A percentile compares a stretch with the other conserved stretches of the same genome.
phyloP scores from a whole-genome alignment of 1,140 invertebrate genomes.

The Homarus americanus region DNA sequence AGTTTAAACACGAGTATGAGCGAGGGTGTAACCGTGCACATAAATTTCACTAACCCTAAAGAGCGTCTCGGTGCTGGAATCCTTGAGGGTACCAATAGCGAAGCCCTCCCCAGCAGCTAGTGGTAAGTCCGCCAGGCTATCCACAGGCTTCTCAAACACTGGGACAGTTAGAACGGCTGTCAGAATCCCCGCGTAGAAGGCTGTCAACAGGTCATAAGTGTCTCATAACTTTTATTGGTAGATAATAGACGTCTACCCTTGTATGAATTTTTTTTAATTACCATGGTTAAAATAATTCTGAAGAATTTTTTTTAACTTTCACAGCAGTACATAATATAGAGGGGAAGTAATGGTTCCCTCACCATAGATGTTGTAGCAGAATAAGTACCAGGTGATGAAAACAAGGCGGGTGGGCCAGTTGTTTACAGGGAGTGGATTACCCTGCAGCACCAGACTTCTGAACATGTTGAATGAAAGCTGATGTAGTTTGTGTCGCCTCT shows the following conservation, averaged over 20 bases:
- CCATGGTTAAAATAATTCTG: no score
- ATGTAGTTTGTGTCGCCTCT: not conserved
- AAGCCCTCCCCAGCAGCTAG: not conserved
- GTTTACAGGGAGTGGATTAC: not conserved
- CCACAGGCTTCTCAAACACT: constrained; percentile 15
- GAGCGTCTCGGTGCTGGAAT: constrained; percentile 14
- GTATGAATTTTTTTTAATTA: no score
- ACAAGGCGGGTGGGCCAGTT: constrained; percentile 17
- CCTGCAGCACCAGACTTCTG: constrained; percentile 46
- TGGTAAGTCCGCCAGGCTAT: constrained; percentile 13
- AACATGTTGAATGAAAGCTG: constrained; percentile 42
- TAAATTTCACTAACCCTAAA: not conserved
- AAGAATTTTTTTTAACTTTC: no score
- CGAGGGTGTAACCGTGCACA: not conserved
- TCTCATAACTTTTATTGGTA: no score
- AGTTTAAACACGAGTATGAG: not conserved
- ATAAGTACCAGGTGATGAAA: constrained; percentile 43
- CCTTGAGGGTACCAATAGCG: constrained; percentile 17
- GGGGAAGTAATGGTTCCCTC: not conserved
- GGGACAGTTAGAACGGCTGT: constrained; percentile 14
- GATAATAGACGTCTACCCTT: no score
- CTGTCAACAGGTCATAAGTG: not conserved
- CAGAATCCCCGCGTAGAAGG: constrained; percentile 29
- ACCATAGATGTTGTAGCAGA: constrained; percentile 51
- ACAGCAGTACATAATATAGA: no score